These are phyloP conservation scores for Acanthococcus lagerstroemiae DNA, from an alignment of 2,888 invertebrate species.

Conservation along the genomic window DNA sequence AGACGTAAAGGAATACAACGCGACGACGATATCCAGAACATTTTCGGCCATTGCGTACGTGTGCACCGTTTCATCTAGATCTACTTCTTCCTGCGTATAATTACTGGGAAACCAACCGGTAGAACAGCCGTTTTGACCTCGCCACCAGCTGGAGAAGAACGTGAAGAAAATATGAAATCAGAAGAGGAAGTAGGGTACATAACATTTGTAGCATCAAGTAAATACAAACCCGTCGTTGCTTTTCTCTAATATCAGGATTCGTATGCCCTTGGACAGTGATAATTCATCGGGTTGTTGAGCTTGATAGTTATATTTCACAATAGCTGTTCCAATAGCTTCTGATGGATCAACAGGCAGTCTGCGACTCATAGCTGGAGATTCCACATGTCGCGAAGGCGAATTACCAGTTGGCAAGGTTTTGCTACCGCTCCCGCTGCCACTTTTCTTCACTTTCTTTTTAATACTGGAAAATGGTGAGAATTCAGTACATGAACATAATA, in stretches of 20 bases:
- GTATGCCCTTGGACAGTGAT: constrained; percentile 83
- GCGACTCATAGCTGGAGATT: constrained; percentile 64
- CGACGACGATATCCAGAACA: constrained; percentile 90
- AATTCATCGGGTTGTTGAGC: constrained; percentile 95
- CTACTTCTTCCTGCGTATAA: constrained; percentile 74
- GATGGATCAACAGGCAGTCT: constrained; percentile 68
- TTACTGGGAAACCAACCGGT: constrained; percentile 97
- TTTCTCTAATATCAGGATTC: constrained; percentile 91
- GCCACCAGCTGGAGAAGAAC: constrained; percentile 68
- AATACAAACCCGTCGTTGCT: constrained; percentile 70
- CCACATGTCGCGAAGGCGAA: constrained; percentile 64
- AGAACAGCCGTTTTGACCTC: constrained; percentile 66
- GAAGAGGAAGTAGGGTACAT: not conserved
- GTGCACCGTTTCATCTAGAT: constrained; percentile 75
- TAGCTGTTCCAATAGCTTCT: constrained; percentile 75
- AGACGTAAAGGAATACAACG: constrained; percentile 85
- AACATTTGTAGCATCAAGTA: not conserved
- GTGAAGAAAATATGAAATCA: not conserved
- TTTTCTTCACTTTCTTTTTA: constrained; percentile 75
- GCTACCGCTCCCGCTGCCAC: constrained; percentile 54
- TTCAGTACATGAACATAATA: too few species aligned
- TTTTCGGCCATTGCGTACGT: constrained; percentile 91
- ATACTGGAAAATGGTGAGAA: constrained; percentile 48
- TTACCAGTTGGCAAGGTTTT: constrained; percentile 78
- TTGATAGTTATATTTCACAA: constrained; percentile 91